Percentiles rank a stretch among this genome's conserved stretches.
phyloP scores from a whole-genome alignment of 2,888 invertebrate species.

The Nephrotoma flavescens region DNA sequence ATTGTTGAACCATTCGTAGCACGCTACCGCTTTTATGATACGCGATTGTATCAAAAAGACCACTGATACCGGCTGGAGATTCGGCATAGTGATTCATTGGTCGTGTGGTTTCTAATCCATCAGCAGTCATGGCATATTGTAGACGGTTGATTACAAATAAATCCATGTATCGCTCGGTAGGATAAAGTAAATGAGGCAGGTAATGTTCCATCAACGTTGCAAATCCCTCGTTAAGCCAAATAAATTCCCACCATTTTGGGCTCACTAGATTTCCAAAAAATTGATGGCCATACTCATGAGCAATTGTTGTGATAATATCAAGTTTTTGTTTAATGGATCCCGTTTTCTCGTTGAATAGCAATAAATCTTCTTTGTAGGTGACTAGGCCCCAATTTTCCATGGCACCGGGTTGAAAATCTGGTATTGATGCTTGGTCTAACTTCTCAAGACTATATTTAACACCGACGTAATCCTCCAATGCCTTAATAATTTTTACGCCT shows the following conservation, averaged over 20 bases:
- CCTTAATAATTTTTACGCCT: slow-evolving; percentile 13
- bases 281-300: slow-evolving; percentile 37
- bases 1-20: slow-evolving; percentile 69
- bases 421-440: slow-evolving; percentile 67
- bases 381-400: slow-evolving; percentile 66
- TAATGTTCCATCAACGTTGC: slow-evolving; percentile 52
- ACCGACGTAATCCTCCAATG: slow-evolving; percentile 50
- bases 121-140: slow-evolving; percentile 55
- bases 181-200: slow-evolving; percentile 37
- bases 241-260: slow-evolving; percentile 33
- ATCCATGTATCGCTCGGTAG: slow-evolving; percentile 57
- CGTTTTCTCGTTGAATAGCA: neutral
- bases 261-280: slow-evolving; percentile 32
- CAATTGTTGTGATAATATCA: slow-evolving; percentile 13
- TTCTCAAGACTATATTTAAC: slow-evolving; percentile 58
- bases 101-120: slow-evolving; percentile 60
- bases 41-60: slow-evolving; percentile 72
- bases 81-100: slow-evolving; percentile 69
- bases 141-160: slow-evolving; percentile 60
- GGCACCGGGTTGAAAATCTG: slow-evolving; percentile 62
- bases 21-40: slow-evolving; percentile 64
- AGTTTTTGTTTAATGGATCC: neutral
- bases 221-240: slow-evolving; percentile 53
- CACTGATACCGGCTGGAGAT: slow-evolving; percentile 67
- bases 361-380: slow-evolving; percentile 48